Base-by-base conservation (phyloP, 2,113 vertebrate genomes). In the pig (Sus scrofa) region DNA sequence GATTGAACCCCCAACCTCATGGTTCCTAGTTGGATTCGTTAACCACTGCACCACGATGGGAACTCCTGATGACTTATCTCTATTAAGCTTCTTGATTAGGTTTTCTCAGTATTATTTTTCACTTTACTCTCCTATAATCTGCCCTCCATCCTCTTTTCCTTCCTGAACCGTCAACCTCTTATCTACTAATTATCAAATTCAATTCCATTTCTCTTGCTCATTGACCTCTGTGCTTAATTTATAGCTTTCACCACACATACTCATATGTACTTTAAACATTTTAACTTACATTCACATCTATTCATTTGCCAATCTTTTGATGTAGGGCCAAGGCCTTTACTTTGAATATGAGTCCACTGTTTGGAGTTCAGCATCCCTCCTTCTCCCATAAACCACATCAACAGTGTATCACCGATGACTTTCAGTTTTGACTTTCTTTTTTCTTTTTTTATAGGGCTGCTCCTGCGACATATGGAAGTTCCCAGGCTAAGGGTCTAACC, bases 21-120 rank as follows among this genome's bases (percentile, higher is more conserved):
- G n/a, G n/a, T n/a, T n/a, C n/a, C n/a, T n/a, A n/a, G n/a, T n/a
- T n/a, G n/a, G n/a, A n/a, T n/a, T n/a, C n/a, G n/a, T n/a, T n/a
- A n/a, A n/a, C n/a, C n/a, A n/a, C n/a, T n/a, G n/a, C n/a, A n/a
- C n/a, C n/a, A n/a, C n/a, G n/a, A n/a, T n/a, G n/a, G n/a, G n/a
- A n/a, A n/a, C n/a, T n/a, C n/a, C n/a, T n/a, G n/a, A 67, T 68
- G 6, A 62, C 44, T 91, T 87, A 74, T 83, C 58, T 91, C n/a
- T 87, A 50, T 77, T 75, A 92, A 92, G 13, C 9, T 71, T 94
- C 32, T 83, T 70, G 54, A 65, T 84, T 91, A 82, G 39, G 52
- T 63, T 94, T 92, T 92, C 70, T 91, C 58, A 12, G 27, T 82
- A 54, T 96, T 91, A 62, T 83, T 87, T 92, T 92, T 88, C 24